Base-by-base conservation (phyloP, 64 coral and sea anemone genomes). In the Montipora capricornis region DNA sequence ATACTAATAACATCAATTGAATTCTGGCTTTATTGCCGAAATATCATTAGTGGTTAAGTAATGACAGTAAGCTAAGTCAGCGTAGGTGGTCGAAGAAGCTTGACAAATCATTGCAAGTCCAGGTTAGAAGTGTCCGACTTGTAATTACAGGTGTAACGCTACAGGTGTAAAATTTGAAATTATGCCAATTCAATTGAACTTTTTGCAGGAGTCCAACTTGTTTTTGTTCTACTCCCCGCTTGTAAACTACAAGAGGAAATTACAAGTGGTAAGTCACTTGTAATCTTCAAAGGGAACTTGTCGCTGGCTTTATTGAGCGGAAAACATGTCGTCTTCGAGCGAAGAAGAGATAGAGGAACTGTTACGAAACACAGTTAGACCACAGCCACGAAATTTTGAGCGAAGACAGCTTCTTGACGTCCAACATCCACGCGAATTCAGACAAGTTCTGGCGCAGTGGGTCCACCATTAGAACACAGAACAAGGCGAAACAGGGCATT, bases 391-490 rank as follows among this genome's bases (percentile, higher is more conserved):
- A 20, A 55, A 53, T 80, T 80, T 80, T 20, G 52, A 67, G 58
- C n/a, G 80, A 79, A 90, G 75, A 90, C 74, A 20, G 76, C 57
- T 80, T 20, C 57, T 90, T 61, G 88, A 90, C 55, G 29, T 90
- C 61, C 75, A 75, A 79, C 79, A 90, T 90, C 76, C 88, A 90
- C 20, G 88, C 8, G 76, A 80, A 80, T 80, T 90, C 62, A 4
- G 76, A 24, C 50, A 90, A 79, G 13, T 90, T 80, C 79, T 76
- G 76, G 79, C 88, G 37, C 37, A 2, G 37, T 37, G 37, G 37
- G 37, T 37, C 37, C 37, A 37, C 37, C 2, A 37, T 37, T 37
- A 37, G 37, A 37, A 37, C 2, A 37, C 37, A 37, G 37, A 37
- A 37, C 37, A 37, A 2, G 37, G 37, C 37, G 37, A 37, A 37